Percentiles rank a stretch among this genome's conserved stretches.
Conservation (phyloP, 2,888 invertebrate genomes). For the Drosophila emarginata region DNA sequence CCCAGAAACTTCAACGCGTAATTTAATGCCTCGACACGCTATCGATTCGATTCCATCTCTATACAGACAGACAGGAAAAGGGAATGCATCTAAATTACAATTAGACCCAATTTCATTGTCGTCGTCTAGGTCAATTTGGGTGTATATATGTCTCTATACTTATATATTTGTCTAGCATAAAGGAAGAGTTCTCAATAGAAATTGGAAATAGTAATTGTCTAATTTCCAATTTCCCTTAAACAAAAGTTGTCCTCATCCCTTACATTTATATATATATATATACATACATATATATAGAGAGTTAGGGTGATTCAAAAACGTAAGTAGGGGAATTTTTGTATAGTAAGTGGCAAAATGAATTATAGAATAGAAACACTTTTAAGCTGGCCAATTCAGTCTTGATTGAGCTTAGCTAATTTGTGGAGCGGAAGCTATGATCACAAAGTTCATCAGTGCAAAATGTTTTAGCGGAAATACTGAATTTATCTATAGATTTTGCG, state of each 20-base stretch:
- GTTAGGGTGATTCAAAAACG: background rate
- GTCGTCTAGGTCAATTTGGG: background rate
- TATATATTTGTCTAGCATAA: conserved; percentile 25
- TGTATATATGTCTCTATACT: conserved; percentile 12
- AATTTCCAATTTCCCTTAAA: background rate
- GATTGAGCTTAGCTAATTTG: too few species aligned
- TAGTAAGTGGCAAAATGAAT: too few species aligned
- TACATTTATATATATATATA: background rate
- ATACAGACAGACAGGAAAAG: conserved; percentile 28
- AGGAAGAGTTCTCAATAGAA: conserved; percentile 37
- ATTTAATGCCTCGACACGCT: conserved; percentile 47
- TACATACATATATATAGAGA: background rate
- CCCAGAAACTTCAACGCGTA: conserved; percentile 33
- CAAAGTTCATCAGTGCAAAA: too few species aligned
- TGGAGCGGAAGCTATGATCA: too few species aligned
- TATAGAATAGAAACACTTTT: too few species aligned
- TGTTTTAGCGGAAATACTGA: too few species aligned
- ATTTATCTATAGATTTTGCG: too few species aligned
- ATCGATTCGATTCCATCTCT: conserved; percentile 46
- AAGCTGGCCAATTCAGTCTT: too few species aligned
- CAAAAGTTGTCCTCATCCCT: conserved; percentile 7
- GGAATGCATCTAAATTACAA: conserved; percentile 67
- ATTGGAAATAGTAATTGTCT: conserved; percentile 65
- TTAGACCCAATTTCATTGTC: conserved; percentile 52
- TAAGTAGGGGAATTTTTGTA: too few species aligned